These are phyloP conservation scores for Polypterus bichir DNA, from an alignment of 2,113 vertebrate species.

Conservation along the genomic window DNA sequence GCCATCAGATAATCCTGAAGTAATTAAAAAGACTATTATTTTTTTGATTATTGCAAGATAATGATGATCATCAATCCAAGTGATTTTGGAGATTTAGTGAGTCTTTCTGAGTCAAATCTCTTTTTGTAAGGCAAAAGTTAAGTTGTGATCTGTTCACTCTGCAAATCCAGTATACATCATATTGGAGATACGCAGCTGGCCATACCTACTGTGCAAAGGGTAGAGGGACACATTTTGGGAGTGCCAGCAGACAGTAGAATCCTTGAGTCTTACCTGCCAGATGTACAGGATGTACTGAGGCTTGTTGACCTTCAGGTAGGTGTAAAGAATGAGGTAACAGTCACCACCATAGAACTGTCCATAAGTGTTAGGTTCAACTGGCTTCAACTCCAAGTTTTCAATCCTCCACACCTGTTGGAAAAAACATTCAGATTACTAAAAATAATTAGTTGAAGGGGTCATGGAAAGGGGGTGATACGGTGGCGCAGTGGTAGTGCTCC, in stretches of 20 bases:
- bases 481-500: no score
- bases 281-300: constrained; percentile 72
- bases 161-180: no score
- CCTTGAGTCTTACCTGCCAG: constrained; percentile 61
- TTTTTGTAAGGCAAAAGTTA: no score
- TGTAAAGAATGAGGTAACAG: constrained; percentile 76
- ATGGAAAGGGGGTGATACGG: no score
- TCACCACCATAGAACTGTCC: constrained; percentile 84
- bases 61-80: no score
- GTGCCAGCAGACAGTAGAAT: background rate
- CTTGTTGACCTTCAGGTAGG: constrained; percentile 51
- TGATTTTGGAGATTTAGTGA: no score
- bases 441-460: background rate
- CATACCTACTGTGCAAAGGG: background rate
- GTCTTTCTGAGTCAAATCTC: no score
- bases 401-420: constrained; percentile 70
- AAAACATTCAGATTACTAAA: background rate
- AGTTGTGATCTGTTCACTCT: no score
- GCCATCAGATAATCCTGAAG: no score
- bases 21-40: no score
- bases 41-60: no score
- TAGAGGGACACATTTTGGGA: background rate
- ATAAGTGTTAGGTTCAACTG: constrained; percentile 49
- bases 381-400: constrained; percentile 61
- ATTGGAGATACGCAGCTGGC: background rate